These are phyloP conservation scores for Sylvietta virens DNA, from an alignment of 2,113 vertebrate genomes.

Conservation along the genomic window DNA sequence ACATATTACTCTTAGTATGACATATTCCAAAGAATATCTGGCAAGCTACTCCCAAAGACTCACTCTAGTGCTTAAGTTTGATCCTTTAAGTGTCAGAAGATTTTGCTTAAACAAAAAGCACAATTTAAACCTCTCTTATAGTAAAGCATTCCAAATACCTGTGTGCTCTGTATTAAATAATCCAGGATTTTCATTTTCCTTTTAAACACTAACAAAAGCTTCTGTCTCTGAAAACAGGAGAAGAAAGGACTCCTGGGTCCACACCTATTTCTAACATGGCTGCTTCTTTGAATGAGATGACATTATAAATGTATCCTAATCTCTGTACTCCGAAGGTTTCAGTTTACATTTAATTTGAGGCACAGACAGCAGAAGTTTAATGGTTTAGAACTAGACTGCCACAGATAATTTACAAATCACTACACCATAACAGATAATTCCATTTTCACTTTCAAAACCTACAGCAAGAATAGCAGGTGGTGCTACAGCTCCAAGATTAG, in stretches of 20 bases:
- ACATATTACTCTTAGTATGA: background rate
- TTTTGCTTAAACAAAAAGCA: background rate
- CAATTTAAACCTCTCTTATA: background rate
- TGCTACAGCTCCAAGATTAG: slow-evolving; percentile 1
- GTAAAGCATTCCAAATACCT: background rate
- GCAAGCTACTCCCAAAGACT: background rate
- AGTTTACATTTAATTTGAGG: background rate
- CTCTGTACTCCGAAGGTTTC: background rate
- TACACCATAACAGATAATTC: background rate
- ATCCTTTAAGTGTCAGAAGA: background rate
- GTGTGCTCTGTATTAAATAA: background rate
- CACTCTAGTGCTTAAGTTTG: background rate
- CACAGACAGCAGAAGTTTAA: background rate
- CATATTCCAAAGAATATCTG: background rate
- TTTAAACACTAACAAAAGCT: background rate
- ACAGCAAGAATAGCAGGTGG: slow-evolving; percentile 14
- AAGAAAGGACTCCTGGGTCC: background rate
- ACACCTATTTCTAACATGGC: background rate
- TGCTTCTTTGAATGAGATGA: background rate
- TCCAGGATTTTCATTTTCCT: background rate
- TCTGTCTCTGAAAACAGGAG: background rate
- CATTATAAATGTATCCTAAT: background rate
- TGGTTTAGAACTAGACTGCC: slow-evolving; percentile 7
- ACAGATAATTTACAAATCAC: slow-evolving; percentile 26
- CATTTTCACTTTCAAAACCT: slow-evolving; percentile 1